phyloP scores from a whole-genome alignment of 2,888 invertebrate species.

The Erebia epiphron region DNA sequence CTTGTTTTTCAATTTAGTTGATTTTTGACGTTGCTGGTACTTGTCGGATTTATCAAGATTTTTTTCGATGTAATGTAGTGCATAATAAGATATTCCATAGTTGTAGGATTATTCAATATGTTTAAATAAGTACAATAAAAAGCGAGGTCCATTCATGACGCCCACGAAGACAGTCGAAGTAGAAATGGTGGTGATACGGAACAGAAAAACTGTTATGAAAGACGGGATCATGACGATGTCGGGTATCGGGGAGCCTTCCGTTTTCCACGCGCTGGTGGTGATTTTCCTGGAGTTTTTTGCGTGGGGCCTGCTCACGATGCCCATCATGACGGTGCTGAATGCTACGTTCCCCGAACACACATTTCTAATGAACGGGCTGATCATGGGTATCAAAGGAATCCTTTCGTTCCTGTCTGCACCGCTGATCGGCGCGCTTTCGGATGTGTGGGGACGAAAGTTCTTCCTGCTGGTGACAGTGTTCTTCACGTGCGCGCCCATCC shows the following conservation, averaged over 20 bases:
- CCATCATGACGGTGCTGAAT: slow-evolving; percentile 97
- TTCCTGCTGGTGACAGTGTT: slow-evolving; percentile 98
- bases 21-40: slow-evolving; percentile 75
- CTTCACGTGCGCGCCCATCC: slow-evolving; percentile 99
- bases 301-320: slow-evolving; percentile 99
- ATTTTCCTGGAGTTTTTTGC: slow-evolving; percentile 99
- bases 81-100: slow-evolving; percentile 47
- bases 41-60: slow-evolving; percentile 59
- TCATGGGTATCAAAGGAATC: slow-evolving; percentile 99
- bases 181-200: slow-evolving; percentile 94
- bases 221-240: slow-evolving; percentile 94
- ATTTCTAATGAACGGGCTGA: slow-evolving; percentile 99
- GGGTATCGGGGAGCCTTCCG: slow-evolving; percentile 96
- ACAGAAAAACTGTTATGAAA: slow-evolving; percentile 93
- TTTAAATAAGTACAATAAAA: slow-evolving; percentile 70
- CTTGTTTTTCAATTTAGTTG: slow-evolving; percentile 75
- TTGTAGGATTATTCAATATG: slow-evolving; percentile 62
- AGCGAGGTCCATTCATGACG: slow-evolving; percentile 80
- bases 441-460: slow-evolving; percentile 99
- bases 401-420: slow-evolving; percentile 99
- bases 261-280: slow-evolving; percentile 99
- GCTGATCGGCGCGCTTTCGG: slow-evolving; percentile 97
- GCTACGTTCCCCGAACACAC: slow-evolving; percentile 99
- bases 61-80: slow-evolving; percentile 69
- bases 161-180: slow-evolving; percentile 91